Evolutionary conservation across 1,140 invertebrate species (phyloP).

Genomic region (Drosophila quadrilineata): DNA sequence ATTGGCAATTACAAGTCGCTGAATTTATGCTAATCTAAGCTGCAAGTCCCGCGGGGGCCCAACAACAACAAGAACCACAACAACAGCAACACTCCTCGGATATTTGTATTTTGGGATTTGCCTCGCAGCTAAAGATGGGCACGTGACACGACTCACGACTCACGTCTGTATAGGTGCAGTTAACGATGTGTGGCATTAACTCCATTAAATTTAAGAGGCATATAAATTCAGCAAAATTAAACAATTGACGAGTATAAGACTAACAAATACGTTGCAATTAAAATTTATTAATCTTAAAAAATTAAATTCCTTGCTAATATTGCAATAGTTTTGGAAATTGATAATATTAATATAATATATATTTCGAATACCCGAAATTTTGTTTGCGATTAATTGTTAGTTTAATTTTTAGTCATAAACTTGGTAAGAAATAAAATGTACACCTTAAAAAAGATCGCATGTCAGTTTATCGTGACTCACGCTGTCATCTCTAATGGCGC

Average conservation of each 20-base stretch:
- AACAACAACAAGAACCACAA: slow-evolving; percentile 5
- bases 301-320: no score
- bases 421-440: no score
- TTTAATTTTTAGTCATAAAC: no score
- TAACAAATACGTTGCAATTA: not conserved
- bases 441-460: not conserved
- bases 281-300: no score
- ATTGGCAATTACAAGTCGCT: slow-evolving; percentile 50
- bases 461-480: slow-evolving; percentile 5
- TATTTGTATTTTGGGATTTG: slow-evolving; percentile 4
- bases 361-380: no score
- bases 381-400: no score
- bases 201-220: no score
- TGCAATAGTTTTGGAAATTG: no score
- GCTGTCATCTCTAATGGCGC: slow-evolving; percentile 7
- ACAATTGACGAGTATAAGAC: not conserved
- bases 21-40: slow-evolving; percentile 72
- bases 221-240: no score
- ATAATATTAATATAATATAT: no score
- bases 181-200: not conserved
- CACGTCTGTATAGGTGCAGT: not conserved
- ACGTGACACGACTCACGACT: slow-evolving; percentile 14
- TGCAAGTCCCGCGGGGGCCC: slow-evolving; percentile 56
- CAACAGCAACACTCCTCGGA: slow-evolving; percentile 44
- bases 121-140: not conserved